Percentiles rank a stretch among this genome's conserved stretches.
These are phyloP conservation scores for Auanema sp. DNA, from an alignment of 2,888 invertebrate species.

Conservation along the genomic window DNA sequence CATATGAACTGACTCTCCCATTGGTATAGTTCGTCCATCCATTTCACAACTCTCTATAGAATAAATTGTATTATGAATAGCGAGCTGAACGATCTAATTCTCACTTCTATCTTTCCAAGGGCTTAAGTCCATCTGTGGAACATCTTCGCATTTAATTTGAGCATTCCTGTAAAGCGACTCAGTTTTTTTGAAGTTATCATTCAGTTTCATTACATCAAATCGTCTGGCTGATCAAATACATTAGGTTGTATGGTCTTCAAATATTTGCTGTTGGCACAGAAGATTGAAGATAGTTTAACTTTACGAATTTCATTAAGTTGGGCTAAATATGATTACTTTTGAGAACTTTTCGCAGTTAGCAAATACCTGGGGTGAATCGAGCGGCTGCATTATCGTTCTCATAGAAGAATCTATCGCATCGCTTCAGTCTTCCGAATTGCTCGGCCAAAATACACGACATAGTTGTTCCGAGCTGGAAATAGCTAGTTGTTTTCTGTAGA, in stretches of 20 bases:
- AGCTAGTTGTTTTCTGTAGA: background rate
- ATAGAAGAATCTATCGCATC: slow-evolving; percentile 95
- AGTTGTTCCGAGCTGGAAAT: slow-evolving; percentile 79
- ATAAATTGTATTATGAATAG: slow-evolving; percentile 4
- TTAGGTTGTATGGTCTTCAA: slow-evolving; percentile 84
- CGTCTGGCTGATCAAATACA: slow-evolving; percentile 80
- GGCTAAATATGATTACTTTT: slow-evolving; percentile 43
- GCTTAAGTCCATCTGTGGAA: slow-evolving; percentile 57
- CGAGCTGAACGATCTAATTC: slow-evolving; percentile 7
- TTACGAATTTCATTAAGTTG: slow-evolving; percentile 86
- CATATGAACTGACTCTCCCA: slow-evolving; percentile 60
- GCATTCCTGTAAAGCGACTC: slow-evolving; percentile 53
- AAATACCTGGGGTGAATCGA: slow-evolving; percentile 65
- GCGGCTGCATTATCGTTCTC: slow-evolving; percentile 63
- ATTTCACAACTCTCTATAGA: slow-evolving; percentile 59
- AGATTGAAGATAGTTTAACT: slow-evolving; percentile 79
- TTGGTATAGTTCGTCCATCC: slow-evolving; percentile 56
- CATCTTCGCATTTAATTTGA: slow-evolving; percentile 59
- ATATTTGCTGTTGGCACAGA: slow-evolving; percentile 86
- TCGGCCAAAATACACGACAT: slow-evolving; percentile 93
- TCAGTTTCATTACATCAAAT: slow-evolving; percentile 50
- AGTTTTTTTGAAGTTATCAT: slow-evolving; percentile 9
- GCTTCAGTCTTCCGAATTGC: slow-evolving; percentile 71
- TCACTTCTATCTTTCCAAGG: slow-evolving; percentile 62
- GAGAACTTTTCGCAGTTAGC: background rate